Base-by-base conservation (phyloP, 2,888 invertebrate genomes). In the Platynereis dumerilii region DNA sequence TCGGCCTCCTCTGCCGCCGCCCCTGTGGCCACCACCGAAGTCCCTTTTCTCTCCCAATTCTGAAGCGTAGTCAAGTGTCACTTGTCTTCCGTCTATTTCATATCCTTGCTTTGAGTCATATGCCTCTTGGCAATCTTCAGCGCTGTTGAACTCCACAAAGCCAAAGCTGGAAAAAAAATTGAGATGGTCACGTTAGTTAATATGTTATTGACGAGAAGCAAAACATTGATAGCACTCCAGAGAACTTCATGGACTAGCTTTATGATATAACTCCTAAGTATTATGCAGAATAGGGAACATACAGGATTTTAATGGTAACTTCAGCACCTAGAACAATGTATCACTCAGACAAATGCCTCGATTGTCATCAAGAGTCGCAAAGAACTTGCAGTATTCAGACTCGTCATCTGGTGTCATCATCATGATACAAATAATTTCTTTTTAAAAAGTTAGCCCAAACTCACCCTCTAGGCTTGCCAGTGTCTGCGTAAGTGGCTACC, bases 381-480 rank as follows among this genome's bases (percentile, higher is more conserved):
- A 34, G 12, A 34, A 34, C 34, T 34, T 34, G 34, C 34, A 7
- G 12, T 34, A 42, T n/a, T 48, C 22, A 20, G 48, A 48, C 48
- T 48, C 48, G 48, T 48, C 48, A 48, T 48, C 48, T 34, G 34
- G 34, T 34, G 34, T 48, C 20, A 48, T 48, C 48, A 48, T n/a
- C n/a, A n/a, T 48, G 22, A 20, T 48, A n/a, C n/a, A 48, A 20
- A 48, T n/a, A 22, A 10, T 12, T 48, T 12, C 5, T 48, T 12
- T 48, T n/a, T 20, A 48, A n/a, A 34, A 5, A 34, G 12, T 5
- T 34, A 20, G 10, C n/a, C 5, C 17, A 12, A 48, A 48, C 48
- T 10, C 17, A 48, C 48, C 62, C 62, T 42, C 39, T 62, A 7
- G 62, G 39, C 17, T 39, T 42, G 7, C 62, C 62, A 24, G 42